Evolutionary conservation across 2,888 invertebrate species (phyloP).

Genomic region (Himalopsyche anomala): DNA sequence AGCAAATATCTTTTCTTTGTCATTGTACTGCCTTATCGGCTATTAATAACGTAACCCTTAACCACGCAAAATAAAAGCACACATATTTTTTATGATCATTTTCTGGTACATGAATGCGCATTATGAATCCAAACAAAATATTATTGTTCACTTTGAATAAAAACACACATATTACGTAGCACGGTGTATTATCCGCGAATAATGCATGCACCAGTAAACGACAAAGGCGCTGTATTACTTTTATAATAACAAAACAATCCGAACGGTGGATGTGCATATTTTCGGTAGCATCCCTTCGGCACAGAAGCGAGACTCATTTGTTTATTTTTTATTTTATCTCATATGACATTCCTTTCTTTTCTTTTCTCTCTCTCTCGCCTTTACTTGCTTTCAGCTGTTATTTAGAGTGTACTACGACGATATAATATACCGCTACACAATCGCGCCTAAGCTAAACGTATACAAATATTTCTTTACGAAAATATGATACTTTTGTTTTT

Average conservation of each 20-base stretch:
- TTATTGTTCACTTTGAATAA: conserved; percentile 46
- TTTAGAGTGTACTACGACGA: background rate
- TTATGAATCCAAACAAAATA: conserved; percentile 34
- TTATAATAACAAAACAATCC: conserved; percentile 64
- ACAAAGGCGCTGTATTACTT: conserved; percentile 61
- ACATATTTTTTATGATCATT: conserved; percentile 21
- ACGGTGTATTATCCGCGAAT: conserved; percentile 62
- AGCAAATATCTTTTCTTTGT: no score
- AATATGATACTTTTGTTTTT: no score
- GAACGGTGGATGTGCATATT: conserved; percentile 58
- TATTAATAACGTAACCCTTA: conserved; percentile 29
- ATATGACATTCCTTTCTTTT: conserved; percentile 53
- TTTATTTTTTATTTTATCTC: conserved; percentile 56
- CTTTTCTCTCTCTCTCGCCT: conserved; percentile 1
- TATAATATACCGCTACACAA: background rate
- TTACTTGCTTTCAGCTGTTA: conserved; percentile 16
- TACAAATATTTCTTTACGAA: no score
- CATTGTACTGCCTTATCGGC: background rate
- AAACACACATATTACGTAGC: conserved; percentile 51
- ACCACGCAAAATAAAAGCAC: background rate
- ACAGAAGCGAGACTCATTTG: conserved; percentile 54
- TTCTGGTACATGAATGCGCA: conserved; percentile 34
- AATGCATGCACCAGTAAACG: conserved; percentile 64
- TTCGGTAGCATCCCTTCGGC: conserved; percentile 57
- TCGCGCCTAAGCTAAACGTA: no score